Evolutionary conservation across 1,140 invertebrate species (phyloP).

Genomic region (Laupala kohalensis): DNA sequence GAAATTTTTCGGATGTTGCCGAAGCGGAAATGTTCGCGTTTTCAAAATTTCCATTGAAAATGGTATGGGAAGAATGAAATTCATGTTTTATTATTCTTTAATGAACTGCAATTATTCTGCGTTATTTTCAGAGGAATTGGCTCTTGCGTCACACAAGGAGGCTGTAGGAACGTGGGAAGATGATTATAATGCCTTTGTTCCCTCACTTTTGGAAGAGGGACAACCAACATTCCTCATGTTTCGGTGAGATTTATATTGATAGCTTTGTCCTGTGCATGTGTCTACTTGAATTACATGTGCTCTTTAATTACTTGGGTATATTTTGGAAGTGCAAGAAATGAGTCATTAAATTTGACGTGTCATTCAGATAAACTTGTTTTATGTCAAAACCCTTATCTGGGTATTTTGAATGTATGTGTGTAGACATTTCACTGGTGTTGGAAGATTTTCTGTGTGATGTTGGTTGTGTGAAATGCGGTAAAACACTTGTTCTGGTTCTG

Average conservation of each 20-base stretch:
- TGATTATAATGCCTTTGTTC: conserved; percentile 72
- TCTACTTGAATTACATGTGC: no score
- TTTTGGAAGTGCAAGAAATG: not conserved
- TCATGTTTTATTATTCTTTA: conserved; percentile 8
- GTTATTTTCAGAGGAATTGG: conserved; percentile 59
- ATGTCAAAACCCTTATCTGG: not conserved
- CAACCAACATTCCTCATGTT: conserved; percentile 91
- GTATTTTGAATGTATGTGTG: not conserved
- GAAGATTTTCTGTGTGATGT: not conserved
- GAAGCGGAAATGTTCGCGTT: conserved; percentile 63
- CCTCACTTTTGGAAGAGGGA: conserved; percentile 63
- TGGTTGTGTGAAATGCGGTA: no score
- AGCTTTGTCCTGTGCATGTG: no score
- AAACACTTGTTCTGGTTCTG: no score
- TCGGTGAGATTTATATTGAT: conserved; percentile 29
- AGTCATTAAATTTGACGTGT: not conserved
- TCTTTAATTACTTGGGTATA: not conserved
- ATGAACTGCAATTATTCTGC: conserved; percentile 7
- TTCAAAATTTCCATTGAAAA: conserved; percentile 77
- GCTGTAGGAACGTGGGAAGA: conserved; percentile 69
- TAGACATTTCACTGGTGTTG: not conserved
- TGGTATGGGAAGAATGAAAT: conserved; percentile 35
- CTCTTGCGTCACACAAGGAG: conserved; percentile 48
- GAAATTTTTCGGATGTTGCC: conserved; percentile 69
- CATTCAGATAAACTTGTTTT: not conserved